Conservation (phyloP, 2,888 invertebrate genomes). For the Eurois occulta region DNA sequence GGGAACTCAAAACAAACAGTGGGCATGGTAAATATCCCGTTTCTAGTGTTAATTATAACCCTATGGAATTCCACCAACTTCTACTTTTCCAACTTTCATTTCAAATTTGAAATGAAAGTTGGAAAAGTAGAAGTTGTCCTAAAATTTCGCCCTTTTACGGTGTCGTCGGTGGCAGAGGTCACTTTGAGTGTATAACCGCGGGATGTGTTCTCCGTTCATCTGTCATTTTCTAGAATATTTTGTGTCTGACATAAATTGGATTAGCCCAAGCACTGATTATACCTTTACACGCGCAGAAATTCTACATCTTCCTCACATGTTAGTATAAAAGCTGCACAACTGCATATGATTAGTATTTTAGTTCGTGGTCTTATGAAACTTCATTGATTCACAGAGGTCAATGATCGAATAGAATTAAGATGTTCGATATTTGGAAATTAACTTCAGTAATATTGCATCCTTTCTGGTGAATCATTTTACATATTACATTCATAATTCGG, state of each 20-base stretch:
- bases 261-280: neutral
- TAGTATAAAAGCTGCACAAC: neutral
- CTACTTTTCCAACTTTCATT: neutral
- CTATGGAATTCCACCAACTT: neutral
- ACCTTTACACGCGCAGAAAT: no score
- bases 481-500: conserved; percentile 6
- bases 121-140: no score
- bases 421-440: conserved; percentile 7
- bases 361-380: neutral
- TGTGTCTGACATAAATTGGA: neutral
- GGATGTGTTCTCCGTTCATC: neutral
- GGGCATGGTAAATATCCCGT: no score
- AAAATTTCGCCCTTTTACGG: neutral
- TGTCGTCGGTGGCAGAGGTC: neutral
- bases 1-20: no score
- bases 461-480: conserved; percentile 11
- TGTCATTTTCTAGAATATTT: neutral
- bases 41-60: no score
- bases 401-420: neutral
- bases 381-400: conserved; percentile 14
- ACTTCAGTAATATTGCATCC: neutral
- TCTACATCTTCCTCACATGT: neutral
- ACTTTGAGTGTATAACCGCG: neutral
- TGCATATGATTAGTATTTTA: neutral
- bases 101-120: no score